Base-by-base conservation (phyloP, 2,113 vertebrate species). In the Takifugu bimaculatus region DNA sequence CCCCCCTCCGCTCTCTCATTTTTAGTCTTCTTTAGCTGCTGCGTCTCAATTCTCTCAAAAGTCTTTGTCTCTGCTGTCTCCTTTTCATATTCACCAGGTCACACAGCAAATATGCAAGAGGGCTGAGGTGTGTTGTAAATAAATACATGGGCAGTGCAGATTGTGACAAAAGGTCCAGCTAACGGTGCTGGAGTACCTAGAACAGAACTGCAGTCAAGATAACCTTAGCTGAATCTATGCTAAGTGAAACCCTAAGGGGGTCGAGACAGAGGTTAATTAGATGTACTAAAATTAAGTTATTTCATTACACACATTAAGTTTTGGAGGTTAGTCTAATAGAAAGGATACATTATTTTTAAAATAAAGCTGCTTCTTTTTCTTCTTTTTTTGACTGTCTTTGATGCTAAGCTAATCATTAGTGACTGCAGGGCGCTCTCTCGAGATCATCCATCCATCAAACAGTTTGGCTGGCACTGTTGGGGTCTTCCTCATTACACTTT, bases 221-320 rank as follows among this genome's bases (percentile, higher is more conserved):
- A 72, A 78, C 74, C 74, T 72, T 57, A 70, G 70, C 13, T 76
- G 82, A 82, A 82, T 84, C 81, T 84, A 72, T 85, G 85, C 74
- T 87, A 80, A 87, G 73, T 77, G 70, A 77, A 81, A 83, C 81
- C 83, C 83, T 82, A 14, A 75, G 83, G 85, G 85, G 83, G 83
- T 79, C 75, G 69, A 79, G 77, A 79, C 85, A 73, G 77, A 84
- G 85, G 83, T 85, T 87, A 87, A 87, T 85, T 87, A 76, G 79
- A 80, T 83, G 55, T 69, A 85, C 81, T 84, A 86, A 87, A 87
- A 86, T 87, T 78, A 83, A 80, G 81, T 76, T 83, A 75, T 80
- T 85, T 80, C 78, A 84, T 83, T 76, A 82, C 71, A 78, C 62
- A 77, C 57, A 75, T 68, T 59, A 79, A 58, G 70, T 78, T 87